Evolutionary conservation across 2,888 invertebrate species (phyloP), one percentile per base, ranked within the genome.

Genomic region (Lymantria monacha): DNA sequence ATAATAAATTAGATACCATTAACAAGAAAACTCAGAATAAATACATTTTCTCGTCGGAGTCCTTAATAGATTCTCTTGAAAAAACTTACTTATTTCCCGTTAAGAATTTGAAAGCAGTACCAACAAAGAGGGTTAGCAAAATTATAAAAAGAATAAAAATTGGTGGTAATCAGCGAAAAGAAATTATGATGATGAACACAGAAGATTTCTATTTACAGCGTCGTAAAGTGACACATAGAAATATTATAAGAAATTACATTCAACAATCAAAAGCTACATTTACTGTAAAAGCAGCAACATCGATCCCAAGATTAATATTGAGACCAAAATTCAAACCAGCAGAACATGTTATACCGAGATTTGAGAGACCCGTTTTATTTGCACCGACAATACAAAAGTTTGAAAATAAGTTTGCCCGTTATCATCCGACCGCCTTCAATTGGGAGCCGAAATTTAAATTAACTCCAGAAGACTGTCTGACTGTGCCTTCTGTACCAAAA

Each of bases 171-270:
- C 74, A 63, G 48, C 69, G 57, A 9, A 74, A 66, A 44, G 61
- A 72, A 14, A 58, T 74, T 9, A 55, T 72, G 55, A 58, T 66
- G 9, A 72, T 74, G 61, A 70, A 81, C 31, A 72, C 76, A 5
- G 58, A 72, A 44, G 74, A 79, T 38, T 79, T 81, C 44, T 72
- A 78, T 37, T 69, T 72, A 0, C 63, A 68, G 44, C 66, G 69
- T 49, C 66, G 63, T 11, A 55, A 64, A 37, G 42, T 57, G 9
- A 65, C 61, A 41, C 69, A 53, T 42, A 53, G 43, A 15, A 68
- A 59, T 10, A 42, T 53, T 3, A 57, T 47, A 48, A 50, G 57
- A 30, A 36, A 42, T 10, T 36, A 43, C 3, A 59, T 53, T 38
- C 49, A 48, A n/a, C 41, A 52, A 12, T 10, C 38, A 9, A 38